Percentiles rank a stretch among this genome's conserved stretches.
These are phyloP conservation scores for Corvus cornix DNA, from an alignment of 2,113 vertebrate species.

Conservation along the genomic window DNA sequence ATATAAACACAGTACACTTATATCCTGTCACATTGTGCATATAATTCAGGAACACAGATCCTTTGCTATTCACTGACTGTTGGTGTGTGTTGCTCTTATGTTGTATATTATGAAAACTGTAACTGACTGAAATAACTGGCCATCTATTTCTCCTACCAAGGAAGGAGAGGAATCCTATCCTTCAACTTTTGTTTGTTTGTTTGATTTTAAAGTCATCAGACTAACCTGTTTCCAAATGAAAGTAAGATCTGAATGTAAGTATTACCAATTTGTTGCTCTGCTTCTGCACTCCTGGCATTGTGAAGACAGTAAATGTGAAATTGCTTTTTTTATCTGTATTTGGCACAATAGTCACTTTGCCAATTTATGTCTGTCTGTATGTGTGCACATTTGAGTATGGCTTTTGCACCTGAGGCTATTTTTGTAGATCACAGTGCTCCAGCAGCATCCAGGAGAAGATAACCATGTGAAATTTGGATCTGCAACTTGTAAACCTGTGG, in stretches of 20 bases:
- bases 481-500: background rate
- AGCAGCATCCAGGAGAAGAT: background rate
- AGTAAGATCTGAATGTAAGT: background rate
- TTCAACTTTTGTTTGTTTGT: background rate
- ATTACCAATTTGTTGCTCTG: background rate
- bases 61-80: background rate
- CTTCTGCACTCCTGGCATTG: background rate
- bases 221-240: background rate
- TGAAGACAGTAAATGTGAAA: background rate
- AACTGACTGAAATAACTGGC: background rate
- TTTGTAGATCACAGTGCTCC: background rate
- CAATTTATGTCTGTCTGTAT: background rate
- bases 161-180: background rate
- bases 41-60: background rate
- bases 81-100: background rate
- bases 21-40: background rate
- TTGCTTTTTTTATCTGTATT: background rate
- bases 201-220: background rate
- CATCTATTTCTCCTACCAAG: background rate
- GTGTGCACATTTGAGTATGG: background rate
- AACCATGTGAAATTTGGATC: background rate
- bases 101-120: background rate
- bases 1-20: background rate
- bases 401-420: background rate
- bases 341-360: background rate